Percentiles rank a stretch among this genome's conserved stretches.
These are phyloP conservation scores for Pogonocherus hispidulus DNA, from an alignment of 2,888 invertebrate genomes.

Conservation along the genomic window DNA sequence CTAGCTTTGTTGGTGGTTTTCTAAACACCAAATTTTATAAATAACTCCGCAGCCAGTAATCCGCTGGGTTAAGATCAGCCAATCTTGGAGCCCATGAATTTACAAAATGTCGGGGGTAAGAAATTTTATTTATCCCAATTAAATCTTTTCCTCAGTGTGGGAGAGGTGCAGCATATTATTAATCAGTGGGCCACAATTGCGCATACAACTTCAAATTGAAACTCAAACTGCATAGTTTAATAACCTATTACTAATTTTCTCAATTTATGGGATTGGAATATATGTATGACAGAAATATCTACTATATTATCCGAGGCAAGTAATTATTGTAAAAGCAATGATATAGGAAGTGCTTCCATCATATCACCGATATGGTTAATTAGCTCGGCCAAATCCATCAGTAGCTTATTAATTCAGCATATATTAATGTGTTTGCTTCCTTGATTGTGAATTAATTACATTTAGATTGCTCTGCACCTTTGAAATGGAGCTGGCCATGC, in stretches of 20 bases:
- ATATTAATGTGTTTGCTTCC: neutral
- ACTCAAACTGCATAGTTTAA: neutral
- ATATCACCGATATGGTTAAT: neutral
- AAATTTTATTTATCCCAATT: too few species aligned
- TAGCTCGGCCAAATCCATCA: neutral
- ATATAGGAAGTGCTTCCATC: constrained; percentile 2
- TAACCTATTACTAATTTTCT: neutral
- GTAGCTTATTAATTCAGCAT: neutral
- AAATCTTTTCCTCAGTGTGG: too few species aligned
- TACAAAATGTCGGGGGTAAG: too few species aligned
- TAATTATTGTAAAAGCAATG: neutral
- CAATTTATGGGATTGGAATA: neutral
- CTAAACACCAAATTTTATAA: too few species aligned
- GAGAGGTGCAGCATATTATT: too few species aligned
- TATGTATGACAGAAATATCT: neutral
- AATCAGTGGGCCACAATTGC: too few species aligned
- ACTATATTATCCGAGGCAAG: neutral
- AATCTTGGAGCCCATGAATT: too few species aligned
- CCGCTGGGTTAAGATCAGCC: too few species aligned
- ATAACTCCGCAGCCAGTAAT: too few species aligned
- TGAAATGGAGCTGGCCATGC: neutral
- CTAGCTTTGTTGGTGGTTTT: too few species aligned
- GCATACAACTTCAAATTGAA: too few species aligned
- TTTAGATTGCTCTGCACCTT: neutral
- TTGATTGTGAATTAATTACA: neutral